Base-by-base conservation (phyloP, 2,113 vertebrate species). In the Mobula hypostoma region DNA sequence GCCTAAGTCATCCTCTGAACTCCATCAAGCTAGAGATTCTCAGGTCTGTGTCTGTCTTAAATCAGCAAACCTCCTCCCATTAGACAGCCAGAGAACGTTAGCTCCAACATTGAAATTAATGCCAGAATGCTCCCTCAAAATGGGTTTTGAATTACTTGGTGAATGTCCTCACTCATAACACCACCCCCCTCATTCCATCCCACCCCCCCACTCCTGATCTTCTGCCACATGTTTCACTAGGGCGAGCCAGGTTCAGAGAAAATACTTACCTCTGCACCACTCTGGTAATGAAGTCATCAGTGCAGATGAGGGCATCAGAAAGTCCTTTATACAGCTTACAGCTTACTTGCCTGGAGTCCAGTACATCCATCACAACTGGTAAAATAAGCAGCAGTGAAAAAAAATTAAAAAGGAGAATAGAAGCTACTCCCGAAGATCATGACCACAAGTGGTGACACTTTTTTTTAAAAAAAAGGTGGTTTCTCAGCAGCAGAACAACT, bases 281-380 rank as follows among this genome's bases (percentile, higher is more conserved):
- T 97, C 99, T 99, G 95, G 99, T 98, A 96, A 99, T 99, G 96
- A 99, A 99, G 95, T 99, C 99, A 96, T 99, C 99, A 58, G 98
- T 99, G 94, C 99, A 99, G 96, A 99, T 99, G 74, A 99, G 97
- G 95, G 98, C 99, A 95, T 99, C 99, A 0, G 99, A 99, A 6
- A 98, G 96, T 82, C 99, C 98, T 95, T 99, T 99, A 95, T 99
- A 99, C 14, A 99, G 97, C 96, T 99, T 99, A 96, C 99, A 99
- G 96, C 97, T 97, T 92, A 99, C 98, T 2, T 98, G 99, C 95
- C 97, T 98, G 77, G 98, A 98, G 96, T 99, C 98, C 94, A 98
- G 98, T 92, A 99, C 98, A 93, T 99, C 99, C 98, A 99, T 99
- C 68, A 99, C 98, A 96, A 99, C 99, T 99, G 95, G 14, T 95